Conservation (phyloP, 1,140 invertebrate species). For the Zophobas atratus region DNA sequence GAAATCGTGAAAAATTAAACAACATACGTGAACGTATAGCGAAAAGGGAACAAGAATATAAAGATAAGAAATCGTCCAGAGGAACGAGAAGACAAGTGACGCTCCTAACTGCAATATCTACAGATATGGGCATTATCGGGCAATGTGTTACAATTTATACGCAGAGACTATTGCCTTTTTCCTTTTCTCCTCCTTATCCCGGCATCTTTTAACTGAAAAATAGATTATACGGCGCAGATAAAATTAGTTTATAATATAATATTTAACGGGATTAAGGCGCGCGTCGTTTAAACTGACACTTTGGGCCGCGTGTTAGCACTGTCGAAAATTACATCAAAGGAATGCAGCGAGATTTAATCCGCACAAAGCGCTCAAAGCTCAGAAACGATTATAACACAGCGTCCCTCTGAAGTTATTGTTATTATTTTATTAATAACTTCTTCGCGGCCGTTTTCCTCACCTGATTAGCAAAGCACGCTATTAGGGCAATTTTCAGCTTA, state of each 20-base stretch:
- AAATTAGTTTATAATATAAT: conserved; percentile 40
- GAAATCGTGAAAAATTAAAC: conserved; percentile 40
- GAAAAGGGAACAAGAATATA: conserved; percentile 17
- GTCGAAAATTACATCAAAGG: conserved; percentile 42
- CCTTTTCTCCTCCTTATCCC: conserved; percentile 25
- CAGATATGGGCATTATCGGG: conserved; percentile 35
- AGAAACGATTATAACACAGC: conserved; percentile 26
- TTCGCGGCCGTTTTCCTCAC: conserved; percentile 24
- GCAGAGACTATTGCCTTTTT: conserved; percentile 28
- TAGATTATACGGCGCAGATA: conserved; percentile 27
- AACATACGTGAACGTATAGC: background rate
- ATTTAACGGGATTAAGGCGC: conserved; percentile 27
- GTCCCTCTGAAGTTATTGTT: conserved; percentile 28
- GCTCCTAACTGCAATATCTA: conserved; percentile 31
- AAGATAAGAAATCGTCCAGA: conserved; percentile 32
- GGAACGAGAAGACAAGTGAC: conserved; percentile 23
- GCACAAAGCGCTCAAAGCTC: conserved; percentile 35
- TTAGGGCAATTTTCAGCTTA: conserved; percentile 11
- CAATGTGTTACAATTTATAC: conserved; percentile 35
- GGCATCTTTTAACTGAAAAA: conserved; percentile 25
- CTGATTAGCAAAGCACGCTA: conserved; percentile 38
- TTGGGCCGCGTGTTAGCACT: conserved; percentile 19
- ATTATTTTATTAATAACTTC: conserved; percentile 39
- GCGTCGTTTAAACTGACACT: conserved; percentile 29
- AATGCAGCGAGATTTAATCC: conserved; percentile 42